Conservation (phyloP, 2,797 vertebrate species). For the Lithobates pipiens region DNA sequence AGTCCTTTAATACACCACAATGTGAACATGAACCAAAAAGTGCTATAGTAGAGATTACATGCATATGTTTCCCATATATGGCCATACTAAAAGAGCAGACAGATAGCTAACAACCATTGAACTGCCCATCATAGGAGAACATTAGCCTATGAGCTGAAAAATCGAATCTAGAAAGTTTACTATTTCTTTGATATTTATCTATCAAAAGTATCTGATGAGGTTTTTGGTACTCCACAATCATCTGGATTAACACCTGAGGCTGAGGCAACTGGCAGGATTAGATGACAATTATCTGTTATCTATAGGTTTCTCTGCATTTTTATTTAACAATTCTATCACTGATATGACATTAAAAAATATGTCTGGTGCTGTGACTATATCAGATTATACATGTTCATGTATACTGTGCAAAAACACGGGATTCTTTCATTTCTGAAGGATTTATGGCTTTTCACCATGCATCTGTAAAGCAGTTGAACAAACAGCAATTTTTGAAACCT, state of each 20-base stretch:
- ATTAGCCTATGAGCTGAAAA: neutral
- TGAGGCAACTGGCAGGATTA: too few species aligned
- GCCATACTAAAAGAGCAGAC: too few species aligned
- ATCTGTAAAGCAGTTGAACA: constrained; percentile 71
- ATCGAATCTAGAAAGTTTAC: neutral
- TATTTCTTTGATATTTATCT: neutral
- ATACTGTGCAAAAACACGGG: constrained; percentile 6
- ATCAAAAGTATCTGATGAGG: neutral
- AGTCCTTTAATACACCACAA: too few species aligned
- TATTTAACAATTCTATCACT: neutral
- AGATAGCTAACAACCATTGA: too few species aligned
- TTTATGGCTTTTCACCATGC: constrained; percentile 9
- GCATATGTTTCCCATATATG: too few species aligned
- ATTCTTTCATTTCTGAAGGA: constrained; percentile 27
- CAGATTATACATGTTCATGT: constrained; percentile 19
- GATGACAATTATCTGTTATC: neutral
- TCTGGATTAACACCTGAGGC: neutral
- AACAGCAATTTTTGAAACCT: constrained; percentile 80
- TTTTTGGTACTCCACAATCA: neutral
- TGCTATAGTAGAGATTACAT: too few species aligned
- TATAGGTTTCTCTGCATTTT: neutral
- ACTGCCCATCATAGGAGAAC: neutral
- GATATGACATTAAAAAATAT: neutral
- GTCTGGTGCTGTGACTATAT: neutral
- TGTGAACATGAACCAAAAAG: too few species aligned